These are phyloP conservation scores for Microhierax caerulescens DNA, from an alignment of 2,797 vertebrate species.

Conservation along the genomic window DNA sequence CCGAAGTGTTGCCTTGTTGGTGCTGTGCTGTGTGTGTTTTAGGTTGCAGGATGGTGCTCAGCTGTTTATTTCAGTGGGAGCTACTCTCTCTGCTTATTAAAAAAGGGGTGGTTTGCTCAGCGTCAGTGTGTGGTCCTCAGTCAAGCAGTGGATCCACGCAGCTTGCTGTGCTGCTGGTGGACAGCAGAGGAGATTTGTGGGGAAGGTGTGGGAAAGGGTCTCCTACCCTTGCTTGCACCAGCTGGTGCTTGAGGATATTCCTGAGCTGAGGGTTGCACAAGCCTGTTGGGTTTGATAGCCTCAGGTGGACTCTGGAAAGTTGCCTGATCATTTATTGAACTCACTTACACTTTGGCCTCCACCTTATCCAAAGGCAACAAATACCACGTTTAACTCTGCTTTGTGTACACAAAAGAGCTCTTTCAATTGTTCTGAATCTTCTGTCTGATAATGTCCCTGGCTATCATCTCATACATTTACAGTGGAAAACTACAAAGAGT, in stretches of 20 bases:
- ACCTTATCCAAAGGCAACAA: neutral
- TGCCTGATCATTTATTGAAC: neutral
- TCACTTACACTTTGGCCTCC: neutral
- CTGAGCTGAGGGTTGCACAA: neutral
- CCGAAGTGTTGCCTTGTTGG: neutral
- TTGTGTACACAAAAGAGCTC: neutral
- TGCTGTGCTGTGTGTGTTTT: rapidly evolving
- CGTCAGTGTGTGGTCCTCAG: rapidly evolving
- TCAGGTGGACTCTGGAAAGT: neutral
- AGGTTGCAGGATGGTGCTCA: neutral
- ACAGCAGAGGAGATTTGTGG: neutral
- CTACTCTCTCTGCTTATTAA: neutral
- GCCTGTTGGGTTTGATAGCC: neutral
- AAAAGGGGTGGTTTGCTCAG: neutral
- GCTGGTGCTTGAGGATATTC: rapidly evolving
- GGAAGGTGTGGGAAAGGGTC: neutral
- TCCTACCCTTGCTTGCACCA: neutral
- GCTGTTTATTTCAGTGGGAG: neutral
- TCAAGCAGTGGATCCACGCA: neutral
- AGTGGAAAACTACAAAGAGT: neutral
- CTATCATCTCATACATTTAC: neutral
- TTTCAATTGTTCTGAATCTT: neutral
- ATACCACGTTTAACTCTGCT: neutral
- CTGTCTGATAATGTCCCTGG: neutral
- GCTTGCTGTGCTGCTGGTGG: neutral